A percentile compares a stretch with the other conserved stretches of the same genome.
Evolutionary conservation across 2,888 invertebrate species (phyloP).

Genomic region (Falcaria lacertinaria): DNA sequence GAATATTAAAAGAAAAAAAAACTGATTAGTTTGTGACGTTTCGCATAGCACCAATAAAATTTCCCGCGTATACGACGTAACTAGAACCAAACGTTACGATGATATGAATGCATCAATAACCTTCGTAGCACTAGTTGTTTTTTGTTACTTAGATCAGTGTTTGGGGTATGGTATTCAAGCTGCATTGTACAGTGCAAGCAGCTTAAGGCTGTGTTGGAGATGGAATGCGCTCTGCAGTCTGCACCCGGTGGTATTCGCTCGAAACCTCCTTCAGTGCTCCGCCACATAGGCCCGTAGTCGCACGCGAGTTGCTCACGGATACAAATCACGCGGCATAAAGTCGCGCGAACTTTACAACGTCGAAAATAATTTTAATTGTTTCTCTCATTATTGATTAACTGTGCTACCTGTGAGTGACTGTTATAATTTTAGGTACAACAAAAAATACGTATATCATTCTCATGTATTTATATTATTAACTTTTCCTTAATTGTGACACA

Average conservation of each 20-base stretch:
- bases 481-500: too few relatives aligned
- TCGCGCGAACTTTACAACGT: constrained; percentile 22
- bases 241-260: too few relatives aligned
- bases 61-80: too few relatives aligned
- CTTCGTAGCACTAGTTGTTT: background rate
- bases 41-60: too few relatives aligned
- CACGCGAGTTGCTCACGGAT: constrained; percentile 27
- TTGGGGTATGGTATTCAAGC: background rate
- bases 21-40: too few relatives aligned
- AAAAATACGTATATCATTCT: too few relatives aligned
- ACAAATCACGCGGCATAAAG: constrained; percentile 39
- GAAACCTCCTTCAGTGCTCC: constrained; percentile 43
- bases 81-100: too few relatives aligned
- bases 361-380: background rate
- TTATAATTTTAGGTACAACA: background rate
- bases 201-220: background rate
- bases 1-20: too few relatives aligned
- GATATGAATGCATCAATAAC: too few relatives aligned
- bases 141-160: background rate
- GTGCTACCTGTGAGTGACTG: background rate
- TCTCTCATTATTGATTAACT: background rate
- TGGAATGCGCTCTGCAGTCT: background rate
- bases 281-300: constrained; percentile 36
- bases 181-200: background rate
- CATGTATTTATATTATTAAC: too few relatives aligned